Evolutionary conservation across 1,140 invertebrate genomes (phyloP).

Genomic region (Microplitis demolitor): DNA sequence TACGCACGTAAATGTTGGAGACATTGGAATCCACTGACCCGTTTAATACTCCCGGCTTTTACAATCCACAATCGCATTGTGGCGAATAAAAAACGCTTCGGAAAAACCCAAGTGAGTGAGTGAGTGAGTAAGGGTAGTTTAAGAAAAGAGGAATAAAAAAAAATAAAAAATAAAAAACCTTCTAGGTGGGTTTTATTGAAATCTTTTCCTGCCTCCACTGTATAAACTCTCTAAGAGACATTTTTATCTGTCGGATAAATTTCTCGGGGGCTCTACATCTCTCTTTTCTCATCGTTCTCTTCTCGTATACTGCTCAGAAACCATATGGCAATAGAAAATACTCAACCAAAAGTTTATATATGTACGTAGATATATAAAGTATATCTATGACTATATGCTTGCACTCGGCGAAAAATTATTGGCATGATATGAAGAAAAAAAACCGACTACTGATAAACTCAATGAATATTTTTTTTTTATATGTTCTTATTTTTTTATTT

Average conservation of each 20-base stretch:
- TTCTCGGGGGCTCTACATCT: slow-evolving; percentile 31
- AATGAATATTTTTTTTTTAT: slow-evolving; percentile 27
- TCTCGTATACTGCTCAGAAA: slow-evolving; percentile 11
- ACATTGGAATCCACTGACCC: slow-evolving; percentile 52
- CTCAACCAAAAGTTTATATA: background rate
- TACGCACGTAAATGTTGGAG: background rate
- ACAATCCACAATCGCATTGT: slow-evolving; percentile 8
- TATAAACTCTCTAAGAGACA: slow-evolving; percentile 55
- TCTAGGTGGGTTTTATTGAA: slow-evolving; percentile 50
- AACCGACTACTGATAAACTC: slow-evolving; percentile 47
- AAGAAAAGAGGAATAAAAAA: slow-evolving; percentile 28
- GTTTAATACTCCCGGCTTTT: slow-evolving; percentile 44
- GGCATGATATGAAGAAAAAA: slow-evolving; percentile 52
- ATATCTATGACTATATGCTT: slow-evolving; percentile 3
- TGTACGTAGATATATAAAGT: too few relatives aligned
- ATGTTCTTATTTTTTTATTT: background rate
- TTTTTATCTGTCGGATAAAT: slow-evolving; percentile 58
- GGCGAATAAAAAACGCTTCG: background rate
- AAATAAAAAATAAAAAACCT: background rate
- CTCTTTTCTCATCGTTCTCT: slow-evolving; percentile 4
- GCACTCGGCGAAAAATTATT: slow-evolving; percentile 50
- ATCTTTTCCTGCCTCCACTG: slow-evolving; percentile 44
- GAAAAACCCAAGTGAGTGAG: background rate
- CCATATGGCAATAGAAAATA: slow-evolving; percentile 14
- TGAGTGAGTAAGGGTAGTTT: slow-evolving; percentile 4